Evolutionary conservation across 2,797 vertebrate genomes (phyloP).

Genomic region (Bradypus variegatus): DNA sequence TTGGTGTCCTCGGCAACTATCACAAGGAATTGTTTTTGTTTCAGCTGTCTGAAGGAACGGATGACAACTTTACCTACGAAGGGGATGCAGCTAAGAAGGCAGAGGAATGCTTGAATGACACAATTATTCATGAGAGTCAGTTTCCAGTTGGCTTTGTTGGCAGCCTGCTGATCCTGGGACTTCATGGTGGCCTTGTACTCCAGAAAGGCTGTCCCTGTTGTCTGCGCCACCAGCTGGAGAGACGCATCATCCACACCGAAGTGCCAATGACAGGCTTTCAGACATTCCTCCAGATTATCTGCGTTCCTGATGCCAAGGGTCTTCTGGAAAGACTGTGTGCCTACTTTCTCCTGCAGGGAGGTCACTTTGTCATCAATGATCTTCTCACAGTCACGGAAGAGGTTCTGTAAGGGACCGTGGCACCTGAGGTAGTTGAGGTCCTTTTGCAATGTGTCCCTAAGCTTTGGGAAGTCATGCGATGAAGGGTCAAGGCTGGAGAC

Average conservation of each 20-base stretch:
- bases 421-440: neutral
- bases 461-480: conserved; percentile 45
- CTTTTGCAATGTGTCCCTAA: conserved; percentile 54
- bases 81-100: neutral
- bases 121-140: too few relatives aligned
- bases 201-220: neutral
- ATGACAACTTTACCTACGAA: neutral
- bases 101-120: too few relatives aligned
- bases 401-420: neutral
- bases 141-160: neutral
- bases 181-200: neutral
- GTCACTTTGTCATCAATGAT: neutral
- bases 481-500: conserved; percentile 33
- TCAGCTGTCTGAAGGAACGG: neutral
- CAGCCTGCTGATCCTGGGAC: neutral
- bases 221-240: neutral
- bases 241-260: conserved; percentile 54
- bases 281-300: neutral
- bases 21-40: neutral
- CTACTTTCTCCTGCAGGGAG: neutral
- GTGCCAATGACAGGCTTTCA: neutral
- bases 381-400: neutral
- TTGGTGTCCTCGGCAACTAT: conserved; percentile 1
- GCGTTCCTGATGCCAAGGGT: neutral
- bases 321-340: neutral